phyloP scores from a whole-genome alignment of 2,888 invertebrate genomes.

The Hylaea fasciaria region DNA sequence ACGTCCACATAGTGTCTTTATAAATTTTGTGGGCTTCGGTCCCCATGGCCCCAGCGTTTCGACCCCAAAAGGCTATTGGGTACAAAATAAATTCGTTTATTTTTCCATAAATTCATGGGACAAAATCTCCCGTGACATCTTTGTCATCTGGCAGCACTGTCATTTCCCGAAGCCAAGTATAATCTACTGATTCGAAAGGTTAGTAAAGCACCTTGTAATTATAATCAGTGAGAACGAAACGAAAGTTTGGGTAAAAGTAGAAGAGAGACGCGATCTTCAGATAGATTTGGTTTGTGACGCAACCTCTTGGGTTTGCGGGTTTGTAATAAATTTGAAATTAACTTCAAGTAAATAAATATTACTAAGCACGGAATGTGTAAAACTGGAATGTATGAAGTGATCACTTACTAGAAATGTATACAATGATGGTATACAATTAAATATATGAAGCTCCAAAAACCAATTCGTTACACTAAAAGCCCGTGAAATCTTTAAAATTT shows the following conservation, averaged over 20 bases:
- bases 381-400: too few relatives aligned
- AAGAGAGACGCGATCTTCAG: conserved; percentile 44
- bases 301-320: conserved; percentile 14
- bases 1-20: too few relatives aligned
- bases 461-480: too few relatives aligned
- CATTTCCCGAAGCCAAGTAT: conserved; percentile 31
- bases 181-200: conserved; percentile 37
- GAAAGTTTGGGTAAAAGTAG: conserved; percentile 76
- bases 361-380: background rate
- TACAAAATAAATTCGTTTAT: too few relatives aligned
- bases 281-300: conserved; percentile 29
- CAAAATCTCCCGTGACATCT: too few relatives aligned
- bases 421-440: too few relatives aligned
- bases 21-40: too few relatives aligned
- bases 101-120: too few relatives aligned
- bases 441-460: background rate
- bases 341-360: background rate
- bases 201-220: conserved; percentile 51
- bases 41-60: too few relatives aligned
- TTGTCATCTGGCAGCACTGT: conserved; percentile 12
- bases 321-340: background rate
- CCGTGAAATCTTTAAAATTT: background rate
- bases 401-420: too few relatives aligned
- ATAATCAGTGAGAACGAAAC: conserved; percentile 49
- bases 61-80: too few relatives aligned